These are phyloP conservation scores for Planiliza haematocheilus DNA, from an alignment of 2,113 vertebrate genomes.

Conservation along the genomic window DNA sequence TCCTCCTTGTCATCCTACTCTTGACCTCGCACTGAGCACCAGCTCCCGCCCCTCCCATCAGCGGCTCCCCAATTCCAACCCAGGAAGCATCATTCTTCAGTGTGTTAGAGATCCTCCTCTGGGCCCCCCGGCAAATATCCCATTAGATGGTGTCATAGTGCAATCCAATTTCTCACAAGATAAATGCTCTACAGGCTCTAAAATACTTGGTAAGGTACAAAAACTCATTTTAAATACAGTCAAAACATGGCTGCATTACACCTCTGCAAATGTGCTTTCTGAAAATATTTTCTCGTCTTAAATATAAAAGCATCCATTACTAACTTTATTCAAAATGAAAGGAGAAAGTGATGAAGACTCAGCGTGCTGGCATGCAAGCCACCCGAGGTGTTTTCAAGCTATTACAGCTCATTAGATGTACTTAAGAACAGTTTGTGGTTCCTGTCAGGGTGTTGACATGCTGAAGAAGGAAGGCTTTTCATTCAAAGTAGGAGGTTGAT, in stretches of 20 bases:
- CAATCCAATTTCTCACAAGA: conserved; percentile 25
- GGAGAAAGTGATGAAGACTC: no score
- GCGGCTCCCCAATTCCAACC: neutral
- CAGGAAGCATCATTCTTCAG: conserved; percentile 32
- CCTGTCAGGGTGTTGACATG: neutral
- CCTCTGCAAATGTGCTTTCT: neutral
- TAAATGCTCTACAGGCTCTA: neutral
- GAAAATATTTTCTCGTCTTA: neutral
- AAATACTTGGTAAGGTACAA: neutral
- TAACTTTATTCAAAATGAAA: no score
- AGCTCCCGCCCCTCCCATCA: neutral
- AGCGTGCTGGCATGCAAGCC: no score
- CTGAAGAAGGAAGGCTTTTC: neutral
- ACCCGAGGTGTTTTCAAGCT: neutral
- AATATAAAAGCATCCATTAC: no score
- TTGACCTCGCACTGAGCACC: conserved; percentile 17
- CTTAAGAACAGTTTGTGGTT: neutral
- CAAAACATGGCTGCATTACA: no score
- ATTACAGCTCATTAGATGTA: neutral
- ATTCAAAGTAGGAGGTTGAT: neutral
- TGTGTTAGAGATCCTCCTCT: conserved; percentile 16
- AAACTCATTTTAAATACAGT: no score
- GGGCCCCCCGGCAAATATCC: conserved; percentile 11
- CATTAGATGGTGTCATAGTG: conserved; percentile 20
- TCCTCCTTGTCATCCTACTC: conserved; percentile 41